Conservation (phyloP, 53 echinoderm and acorn worm species). For the Paracentrotus lividus region DNA sequence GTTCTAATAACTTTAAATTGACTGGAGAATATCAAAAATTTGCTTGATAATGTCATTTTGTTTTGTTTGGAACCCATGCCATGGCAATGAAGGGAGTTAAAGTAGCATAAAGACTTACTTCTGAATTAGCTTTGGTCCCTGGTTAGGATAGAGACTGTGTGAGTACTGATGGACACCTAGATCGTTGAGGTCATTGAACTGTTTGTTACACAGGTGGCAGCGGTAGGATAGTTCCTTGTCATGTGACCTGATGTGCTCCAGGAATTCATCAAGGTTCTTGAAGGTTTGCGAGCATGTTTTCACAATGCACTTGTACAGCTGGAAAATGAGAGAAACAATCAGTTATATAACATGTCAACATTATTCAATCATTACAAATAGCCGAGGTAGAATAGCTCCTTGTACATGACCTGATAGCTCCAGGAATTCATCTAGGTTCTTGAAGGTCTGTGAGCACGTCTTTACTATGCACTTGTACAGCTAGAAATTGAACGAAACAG, state of each 20-base stretch:
- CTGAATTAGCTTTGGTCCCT: constrained; percentile 84
- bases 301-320: constrained; percentile 97
- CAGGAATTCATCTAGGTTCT: constrained; percentile 91
- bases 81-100: too few species aligned
- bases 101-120: constrained; percentile 80
- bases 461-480: constrained; percentile 96
- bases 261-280: constrained; percentile 92
- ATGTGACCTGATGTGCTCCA: constrained; percentile 95
- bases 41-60: too few species aligned
- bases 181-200: constrained; percentile 93
- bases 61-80: too few species aligned
- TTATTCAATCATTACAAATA: too few species aligned
- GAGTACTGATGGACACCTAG: constrained; percentile 98
- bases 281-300: constrained; percentile 86
- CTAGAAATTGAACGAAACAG: constrained; percentile 73
- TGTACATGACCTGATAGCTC: constrained; percentile 93
- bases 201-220: constrained; percentile 92
- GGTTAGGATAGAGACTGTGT: constrained; percentile 98
- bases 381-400: constrained; percentile 91
- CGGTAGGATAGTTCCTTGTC: constrained; percentile 94
- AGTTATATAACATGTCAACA: not conserved
- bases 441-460: constrained; percentile 86
- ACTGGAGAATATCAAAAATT: too few species aligned
- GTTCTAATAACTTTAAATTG: too few species aligned
- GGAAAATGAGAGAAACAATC: not conserved